Evolutionary conservation across 2,113 vertebrate genomes (phyloP).

Genomic region (Crotophaga sulcirostris): DNA sequence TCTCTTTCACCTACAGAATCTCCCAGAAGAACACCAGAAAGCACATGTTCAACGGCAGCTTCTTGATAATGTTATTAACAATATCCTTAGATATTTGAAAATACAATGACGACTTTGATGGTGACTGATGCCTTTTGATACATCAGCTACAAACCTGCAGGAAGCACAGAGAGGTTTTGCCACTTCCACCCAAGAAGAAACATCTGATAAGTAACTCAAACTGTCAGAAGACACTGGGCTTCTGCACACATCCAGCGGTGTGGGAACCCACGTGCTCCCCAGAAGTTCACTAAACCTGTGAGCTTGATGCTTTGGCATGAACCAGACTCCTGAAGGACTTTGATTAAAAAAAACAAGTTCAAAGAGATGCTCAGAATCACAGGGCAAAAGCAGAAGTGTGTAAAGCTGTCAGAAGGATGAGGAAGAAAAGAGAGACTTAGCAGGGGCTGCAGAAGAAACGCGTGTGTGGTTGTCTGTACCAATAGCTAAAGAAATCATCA

Average conservation of each 20-base stretch:
- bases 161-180: background rate
- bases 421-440: background rate
- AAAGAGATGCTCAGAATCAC: background rate
- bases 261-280: accelerated
- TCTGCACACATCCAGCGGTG: accelerated
- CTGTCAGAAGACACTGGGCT: background rate
- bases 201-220: background rate
- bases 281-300: background rate
- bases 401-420: background rate
- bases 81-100: background rate
- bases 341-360: background rate
- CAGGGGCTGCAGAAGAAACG: background rate
- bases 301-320: accelerated
- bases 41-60: accelerated
- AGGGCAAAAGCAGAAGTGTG: background rate
- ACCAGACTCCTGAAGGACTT: background rate
- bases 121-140: background rate
- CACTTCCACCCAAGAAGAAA: background rate
- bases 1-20: background rate
- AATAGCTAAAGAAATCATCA: background rate
- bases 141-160: background rate
- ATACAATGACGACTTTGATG: background rate
- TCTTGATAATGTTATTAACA: background rate
- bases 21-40: background rate
- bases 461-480: background rate